phyloP scores from a whole-genome alignment of 2,888 invertebrate species.

The Platynereis dumerilii region DNA sequence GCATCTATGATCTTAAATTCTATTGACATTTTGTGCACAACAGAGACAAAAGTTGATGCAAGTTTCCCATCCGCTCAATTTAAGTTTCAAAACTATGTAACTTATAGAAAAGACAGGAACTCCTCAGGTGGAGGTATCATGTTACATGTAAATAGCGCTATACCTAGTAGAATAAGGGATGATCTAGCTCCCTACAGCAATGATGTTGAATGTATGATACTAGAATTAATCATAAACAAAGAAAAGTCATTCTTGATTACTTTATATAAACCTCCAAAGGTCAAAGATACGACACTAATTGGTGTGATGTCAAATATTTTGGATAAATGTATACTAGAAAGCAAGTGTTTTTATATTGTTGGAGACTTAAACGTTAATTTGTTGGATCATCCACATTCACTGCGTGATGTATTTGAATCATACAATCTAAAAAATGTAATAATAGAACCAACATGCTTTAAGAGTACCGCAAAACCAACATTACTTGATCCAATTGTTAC shows the following conservation, averaged over 20 bases:
- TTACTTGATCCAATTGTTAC: no score
- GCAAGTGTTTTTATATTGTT: no score
- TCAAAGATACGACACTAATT: background rate
- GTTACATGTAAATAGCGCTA: background rate
- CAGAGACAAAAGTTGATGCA: background rate
- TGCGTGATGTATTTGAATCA: background rate
- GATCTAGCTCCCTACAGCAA: background rate
- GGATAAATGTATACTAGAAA: background rate
- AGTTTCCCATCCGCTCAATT: background rate
- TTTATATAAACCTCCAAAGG: background rate
- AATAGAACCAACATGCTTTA: background rate
- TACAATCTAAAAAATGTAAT: background rate
- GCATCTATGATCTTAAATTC: no score
- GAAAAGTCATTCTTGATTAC: no score
- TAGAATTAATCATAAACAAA: background rate
- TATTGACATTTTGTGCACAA: background rate
- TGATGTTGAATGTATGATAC: background rate
- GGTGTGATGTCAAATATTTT: background rate
- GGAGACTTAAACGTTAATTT: no score
- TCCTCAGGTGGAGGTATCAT: background rate
- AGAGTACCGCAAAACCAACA: background rate
- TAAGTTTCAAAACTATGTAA: background rate
- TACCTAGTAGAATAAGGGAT: background rate
- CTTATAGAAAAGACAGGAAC: constrained; percentile 6
- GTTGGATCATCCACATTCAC: background rate